Percentiles rank a stretch among this genome's conserved stretches.
Evolutionary conservation across 2,797 vertebrate genomes (phyloP).

Genomic region (Gymnothorax javanicus): DNA sequence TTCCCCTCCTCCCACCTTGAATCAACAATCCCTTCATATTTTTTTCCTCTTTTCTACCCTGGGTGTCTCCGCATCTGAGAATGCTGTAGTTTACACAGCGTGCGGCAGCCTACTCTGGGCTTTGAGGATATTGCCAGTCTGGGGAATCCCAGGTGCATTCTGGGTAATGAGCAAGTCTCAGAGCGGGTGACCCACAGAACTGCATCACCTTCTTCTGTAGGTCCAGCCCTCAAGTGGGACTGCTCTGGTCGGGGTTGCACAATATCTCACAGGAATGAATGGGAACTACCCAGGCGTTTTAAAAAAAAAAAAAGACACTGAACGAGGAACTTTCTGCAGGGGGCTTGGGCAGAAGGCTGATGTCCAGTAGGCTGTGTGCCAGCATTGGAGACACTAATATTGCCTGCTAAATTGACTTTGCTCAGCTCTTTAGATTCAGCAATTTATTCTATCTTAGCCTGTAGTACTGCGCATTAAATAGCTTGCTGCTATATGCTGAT

Average conservation of each 20-base stretch:
- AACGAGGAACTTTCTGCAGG: not conserved
- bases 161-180: not conserved
- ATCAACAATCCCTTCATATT: conserved; percentile 8
- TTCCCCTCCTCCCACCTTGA: not conserved
- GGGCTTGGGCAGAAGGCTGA: not conserved
- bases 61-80: not conserved
- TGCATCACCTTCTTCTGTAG: not conserved
- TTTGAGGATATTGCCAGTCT: not conserved
- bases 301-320: not conserved
- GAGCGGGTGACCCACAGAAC: not conserved
- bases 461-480: not conserved
- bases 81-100: not conserved
- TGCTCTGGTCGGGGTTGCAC: not conserved
- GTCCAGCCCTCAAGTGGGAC: not conserved
- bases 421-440: not conserved
- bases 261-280: not conserved
- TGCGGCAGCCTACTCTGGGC: not conserved
- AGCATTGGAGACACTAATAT: not conserved
- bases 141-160: not conserved
- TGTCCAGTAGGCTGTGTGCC: not conserved
- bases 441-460: not conserved
- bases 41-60: not conserved
- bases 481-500: not conserved
- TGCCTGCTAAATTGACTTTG: not conserved
- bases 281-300: not conserved